These are phyloP conservation scores for Xestobium rufovillosum DNA, from an alignment of 2,888 invertebrate genomes.

Conservation along the genomic window DNA sequence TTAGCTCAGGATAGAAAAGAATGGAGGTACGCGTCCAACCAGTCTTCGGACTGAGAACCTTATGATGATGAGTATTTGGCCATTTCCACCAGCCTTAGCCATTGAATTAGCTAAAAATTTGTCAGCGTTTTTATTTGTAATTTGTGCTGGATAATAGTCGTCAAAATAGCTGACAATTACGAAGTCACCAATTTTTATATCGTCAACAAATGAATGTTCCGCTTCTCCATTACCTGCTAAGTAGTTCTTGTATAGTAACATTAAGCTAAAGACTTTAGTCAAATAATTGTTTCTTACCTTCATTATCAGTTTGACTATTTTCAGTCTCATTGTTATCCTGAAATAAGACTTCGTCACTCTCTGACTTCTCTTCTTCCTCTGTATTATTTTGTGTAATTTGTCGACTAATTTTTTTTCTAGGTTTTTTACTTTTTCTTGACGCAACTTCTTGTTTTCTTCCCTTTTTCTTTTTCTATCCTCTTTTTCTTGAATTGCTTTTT, in stretches of 20 bases:
- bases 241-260: conserved; percentile 6
- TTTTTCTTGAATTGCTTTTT: conserved; percentile 20
- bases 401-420: background rate
- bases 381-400: background rate
- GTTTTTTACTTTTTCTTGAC: conserved; percentile 5
- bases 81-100: conserved; percentile 4
- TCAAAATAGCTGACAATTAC: conserved; percentile 8
- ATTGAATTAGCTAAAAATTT: conserved; percentile 6
- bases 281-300: conserved; percentile 7
- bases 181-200: conserved; percentile 10
- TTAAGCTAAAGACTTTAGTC: conserved; percentile 6
- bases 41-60: too few relatives aligned
- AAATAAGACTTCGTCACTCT: conserved; percentile 7
- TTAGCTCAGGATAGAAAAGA: too few relatives aligned
- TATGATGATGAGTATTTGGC: too few relatives aligned
- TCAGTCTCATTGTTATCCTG: conserved; percentile 8
- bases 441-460: conserved; percentile 13
- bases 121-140: conserved; percentile 6
- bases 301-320: conserved; percentile 6
- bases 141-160: conserved; percentile 7
- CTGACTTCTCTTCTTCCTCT: conserved; percentile 7
- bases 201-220: conserved; percentile 4
- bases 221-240: conserved; percentile 7
- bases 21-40: too few relatives aligned
- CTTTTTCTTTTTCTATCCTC: conserved; percentile 16